phyloP scores from a whole-genome alignment of 2,113 vertebrate species.

The Gallinago jamesoni region DNA sequence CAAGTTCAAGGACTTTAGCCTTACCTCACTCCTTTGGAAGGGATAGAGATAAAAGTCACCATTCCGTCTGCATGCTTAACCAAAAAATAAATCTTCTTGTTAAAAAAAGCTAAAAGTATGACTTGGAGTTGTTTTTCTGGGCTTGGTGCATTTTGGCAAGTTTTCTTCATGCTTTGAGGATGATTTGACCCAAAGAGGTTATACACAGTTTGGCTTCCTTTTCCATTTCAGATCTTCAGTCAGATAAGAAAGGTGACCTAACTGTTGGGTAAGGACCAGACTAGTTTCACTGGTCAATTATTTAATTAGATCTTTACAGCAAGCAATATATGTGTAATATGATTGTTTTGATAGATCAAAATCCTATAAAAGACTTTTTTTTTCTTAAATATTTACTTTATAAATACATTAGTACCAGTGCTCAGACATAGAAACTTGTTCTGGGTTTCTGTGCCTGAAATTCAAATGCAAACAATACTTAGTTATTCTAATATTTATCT shows the following conservation, averaged over 20 bases:
- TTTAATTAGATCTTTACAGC: not conserved
- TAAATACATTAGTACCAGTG: not conserved
- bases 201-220: not conserved
- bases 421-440: not conserved
- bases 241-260: not conserved
- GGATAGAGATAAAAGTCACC: not conserved
- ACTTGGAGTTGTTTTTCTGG: not conserved
- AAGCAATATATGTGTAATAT: not conserved
- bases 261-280: not conserved
- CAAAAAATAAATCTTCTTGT: not conserved
- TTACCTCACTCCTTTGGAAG: not conserved
- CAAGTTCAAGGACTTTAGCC: not conserved
- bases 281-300: not conserved
- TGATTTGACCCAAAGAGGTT: not conserved
- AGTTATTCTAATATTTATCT: not conserved
- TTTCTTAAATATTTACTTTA: slow-evolving; percentile 15
- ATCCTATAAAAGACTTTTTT: not conserved
- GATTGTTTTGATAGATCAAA: not conserved
- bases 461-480: not conserved
- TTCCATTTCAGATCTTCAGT: not conserved
- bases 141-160: not conserved
- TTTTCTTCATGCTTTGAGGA: not conserved
- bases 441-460: not conserved
- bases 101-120: not conserved
- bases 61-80: fast-evolving